Evolutionary conservation across 2,113 vertebrate genomes (phyloP), one percentile per base, ranked within the genome.

Genomic region (Epinephelus fuscoguttatus): DNA sequence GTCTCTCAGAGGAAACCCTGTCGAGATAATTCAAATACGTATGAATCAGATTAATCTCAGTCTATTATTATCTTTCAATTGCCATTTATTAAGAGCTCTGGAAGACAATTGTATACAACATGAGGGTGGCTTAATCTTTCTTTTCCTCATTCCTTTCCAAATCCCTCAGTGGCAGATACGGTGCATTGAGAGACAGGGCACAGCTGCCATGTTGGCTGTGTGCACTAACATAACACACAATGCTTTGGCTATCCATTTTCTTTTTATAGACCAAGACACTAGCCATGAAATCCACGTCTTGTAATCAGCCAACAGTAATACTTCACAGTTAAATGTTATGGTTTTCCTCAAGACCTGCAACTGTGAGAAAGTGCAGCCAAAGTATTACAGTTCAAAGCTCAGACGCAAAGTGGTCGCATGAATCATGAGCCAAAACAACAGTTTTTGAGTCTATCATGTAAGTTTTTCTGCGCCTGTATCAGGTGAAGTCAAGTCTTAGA

Each of bases 181-280:
- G 90, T 90, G 89, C 91, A 94, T 75, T 91, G 91, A 81, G 52
- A 86, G 95, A 95, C 72, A 60, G 88, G 93, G 84, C 87, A 84
- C 94, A 97, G 95, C 93, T 96, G 94, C 75, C 85, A 88, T 85
- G 83, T 81, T 74, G 70, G 4, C 86, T 90, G 77, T 64, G 62
- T 86, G 92, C 30, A 87, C 78, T 86, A 88, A 82, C 76, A 63
- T 79, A 92, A 93, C 93, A 90, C 63, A 84, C 42, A 47, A 82
- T 67, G 74, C 90, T 88, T 77, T 57, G 80, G 37, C 81, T 88
- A 90, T 94, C 89, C 86, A 84, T 93, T 88, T 86, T 91, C 68
- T 94, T 95, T 95, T 92, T 94, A 95, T 85, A 94, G 91, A 89
- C 89, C 78, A 83, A 81, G 93, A 95, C 90, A 77, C 84, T 90